Base-by-base conservation (phyloP, 2,113 vertebrate species). In the Campylorhamphus procurvoides region DNA sequence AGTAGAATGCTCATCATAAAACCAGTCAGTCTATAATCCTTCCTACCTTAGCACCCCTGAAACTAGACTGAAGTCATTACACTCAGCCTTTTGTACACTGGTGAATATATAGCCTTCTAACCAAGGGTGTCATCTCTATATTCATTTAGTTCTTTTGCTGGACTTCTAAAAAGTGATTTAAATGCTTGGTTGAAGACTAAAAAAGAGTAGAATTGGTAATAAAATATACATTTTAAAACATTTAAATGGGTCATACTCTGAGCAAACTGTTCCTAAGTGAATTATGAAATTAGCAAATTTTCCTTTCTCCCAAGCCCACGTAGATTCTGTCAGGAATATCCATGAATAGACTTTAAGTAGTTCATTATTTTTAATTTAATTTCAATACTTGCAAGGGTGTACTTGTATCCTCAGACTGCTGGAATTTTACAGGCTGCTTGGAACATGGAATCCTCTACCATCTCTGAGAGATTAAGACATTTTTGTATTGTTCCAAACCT, bases 211-310 rank as follows among this genome's bases (percentile, higher is more conserved):
- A 87, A 63, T 16, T 59, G 29, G 24, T 68, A 53, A 88, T 85
- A 89, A 86, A 52, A 31, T 6, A 19, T 52, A 56, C 20, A 73
- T 80, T 56, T 86, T 25, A 74, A 87, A 93, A 78, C 9, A 82
- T 68, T 78, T 93, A 94, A 94, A 71, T 89, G 81, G 67, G 67
- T 68, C 50, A 68, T 75, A 78, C 52, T 52, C 63, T 62, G 56
- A 87, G 58, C 77, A 94, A 96, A 94, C 78, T 91, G 78, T 92
- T 94, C 58, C 75, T 49, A 87, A 86, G 55, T 49, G 67, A 80
- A 80, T 95, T 93, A 88, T 88, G 96, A 93, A 94, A 87, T 93
- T 93, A 89, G 64, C n/a, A 94, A 91, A 89, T 91, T 92, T 95
- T 93, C 60, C 73, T 84, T 89, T 94, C 80, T 89, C 56, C 77